Conservation (phyloP, 1,140 invertebrate species). For the Hycleus cichorii region DNA sequence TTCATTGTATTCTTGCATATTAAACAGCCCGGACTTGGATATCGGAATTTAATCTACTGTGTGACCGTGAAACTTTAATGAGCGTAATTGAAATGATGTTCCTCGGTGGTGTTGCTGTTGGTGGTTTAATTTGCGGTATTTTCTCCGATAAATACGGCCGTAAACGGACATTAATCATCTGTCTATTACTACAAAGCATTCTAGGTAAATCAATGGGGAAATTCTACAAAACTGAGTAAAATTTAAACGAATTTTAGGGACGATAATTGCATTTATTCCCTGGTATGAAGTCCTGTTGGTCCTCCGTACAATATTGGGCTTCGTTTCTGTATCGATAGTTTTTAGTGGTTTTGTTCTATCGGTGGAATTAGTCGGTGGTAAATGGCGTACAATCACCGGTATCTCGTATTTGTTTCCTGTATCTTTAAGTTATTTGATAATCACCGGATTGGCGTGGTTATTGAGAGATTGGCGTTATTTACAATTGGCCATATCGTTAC, state of each 20-base stretch:
- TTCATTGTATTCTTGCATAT: too few species aligned
- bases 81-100: conserved; percentile 63
- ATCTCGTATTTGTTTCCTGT: conserved; percentile 67
- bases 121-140: conserved; percentile 60
- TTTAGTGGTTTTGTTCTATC: conserved; percentile 65
- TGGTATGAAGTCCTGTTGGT: conserved; percentile 58
- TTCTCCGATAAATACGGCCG: conserved; percentile 70
- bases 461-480: conserved; percentile 65
- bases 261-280: conserved; percentile 52
- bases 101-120: conserved; percentile 57
- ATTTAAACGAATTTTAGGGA: conserved; percentile 38
- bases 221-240: not conserved
- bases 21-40: conserved; percentile 44
- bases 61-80: conserved; percentile 53
- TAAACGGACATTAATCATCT: conserved; percentile 63
- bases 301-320: conserved; percentile 54
- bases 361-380: conserved; percentile 64
- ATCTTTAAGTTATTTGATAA: conserved; percentile 62
- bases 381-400: conserved; percentile 64
- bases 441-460: conserved; percentile 61
- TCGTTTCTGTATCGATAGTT: conserved; percentile 64
- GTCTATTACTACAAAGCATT: conserved; percentile 59
- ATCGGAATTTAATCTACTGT: conserved; percentile 59
- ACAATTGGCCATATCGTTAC: conserved; percentile 62
- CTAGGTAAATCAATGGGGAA: conserved; percentile 43